phyloP scores from a whole-genome alignment of 92 coral and sea anemone species.

The Porites divaricata region DNA sequence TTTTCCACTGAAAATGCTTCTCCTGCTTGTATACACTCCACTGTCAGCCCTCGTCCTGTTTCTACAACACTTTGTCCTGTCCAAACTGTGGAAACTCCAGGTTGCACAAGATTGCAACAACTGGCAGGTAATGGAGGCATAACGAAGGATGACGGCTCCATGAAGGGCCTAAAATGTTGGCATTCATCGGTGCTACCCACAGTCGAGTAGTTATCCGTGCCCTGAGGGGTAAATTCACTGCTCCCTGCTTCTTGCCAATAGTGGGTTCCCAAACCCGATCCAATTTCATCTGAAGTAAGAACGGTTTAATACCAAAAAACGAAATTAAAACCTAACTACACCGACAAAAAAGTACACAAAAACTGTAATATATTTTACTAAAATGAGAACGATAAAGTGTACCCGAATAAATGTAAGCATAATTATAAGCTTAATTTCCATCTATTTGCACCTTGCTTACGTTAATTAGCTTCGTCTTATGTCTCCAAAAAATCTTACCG shows the following conservation, averaged over 20 bases:
- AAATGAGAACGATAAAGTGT: too few relatives aligned
- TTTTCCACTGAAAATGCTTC: constrained; percentile 36
- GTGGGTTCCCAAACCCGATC: constrained; percentile 15
- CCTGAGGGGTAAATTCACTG: constrained; percentile 17
- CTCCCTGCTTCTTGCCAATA: constrained; percentile 43
- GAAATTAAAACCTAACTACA: neutral
- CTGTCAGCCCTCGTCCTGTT: constrained; percentile 35
- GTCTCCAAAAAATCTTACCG: constrained; percentile 9
- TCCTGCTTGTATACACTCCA: constrained; percentile 47
- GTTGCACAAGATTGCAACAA: constrained; percentile 26
- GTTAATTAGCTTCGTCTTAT: neutral
- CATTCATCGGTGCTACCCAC: constrained; percentile 32
- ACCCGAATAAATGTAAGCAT: too few relatives aligned
- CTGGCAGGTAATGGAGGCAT: constrained; percentile 16
- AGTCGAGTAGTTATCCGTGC: constrained; percentile 8
- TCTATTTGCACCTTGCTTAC: too few relatives aligned
- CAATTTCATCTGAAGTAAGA: constrained; percentile 33
- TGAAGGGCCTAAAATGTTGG: constrained; percentile 21
- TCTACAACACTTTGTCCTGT: constrained; percentile 25
- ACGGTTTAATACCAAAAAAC: neutral
- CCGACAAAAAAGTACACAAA: neutral
- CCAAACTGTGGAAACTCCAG: constrained; percentile 32
- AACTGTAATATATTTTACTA: too few relatives aligned
- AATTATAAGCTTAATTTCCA: too few relatives aligned
- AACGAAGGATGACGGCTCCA: constrained; percentile 38